These are phyloP conservation scores for Gopherus evgoodei DNA, from an alignment of 2,113 vertebrate genomes.

Conservation along the genomic window DNA sequence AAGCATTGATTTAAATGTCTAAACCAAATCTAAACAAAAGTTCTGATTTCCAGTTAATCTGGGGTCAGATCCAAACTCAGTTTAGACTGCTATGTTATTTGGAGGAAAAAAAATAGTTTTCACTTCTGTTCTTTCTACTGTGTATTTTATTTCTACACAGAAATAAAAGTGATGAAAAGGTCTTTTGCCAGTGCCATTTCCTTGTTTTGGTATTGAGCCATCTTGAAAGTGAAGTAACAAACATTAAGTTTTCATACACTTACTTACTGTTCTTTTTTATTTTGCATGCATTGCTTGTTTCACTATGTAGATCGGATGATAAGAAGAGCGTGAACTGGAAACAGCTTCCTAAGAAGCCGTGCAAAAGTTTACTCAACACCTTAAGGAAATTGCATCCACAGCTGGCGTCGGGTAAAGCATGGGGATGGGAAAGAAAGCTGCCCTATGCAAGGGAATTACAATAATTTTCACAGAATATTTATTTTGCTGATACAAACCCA, in stretches of 20 bases:
- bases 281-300: not conserved
- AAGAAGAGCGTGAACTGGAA: conserved; percentile 95
- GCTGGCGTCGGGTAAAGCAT: conserved; percentile 85
- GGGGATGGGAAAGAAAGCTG: not conserved
- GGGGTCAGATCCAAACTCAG: not conserved
- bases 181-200: not conserved
- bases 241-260: not conserved
- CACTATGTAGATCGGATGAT: conserved; percentile 89
- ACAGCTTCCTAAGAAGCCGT: conserved; percentile 96
- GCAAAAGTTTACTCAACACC: conserved; percentile 89
- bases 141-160: not conserved
- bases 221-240: not conserved
- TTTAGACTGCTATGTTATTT: not conserved
- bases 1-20: not conserved
- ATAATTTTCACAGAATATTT: too few relatives aligned
- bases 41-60: not conserved
- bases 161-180: not conserved
- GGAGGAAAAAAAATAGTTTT: not conserved
- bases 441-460: not conserved
- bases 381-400: conserved; percentile 90
- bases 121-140: not conserved
- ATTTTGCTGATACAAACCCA: not conserved
- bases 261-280: not conserved
- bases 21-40: not conserved
- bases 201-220: not conserved